These are phyloP conservation scores for Clistopyga incitator DNA, from an alignment of 2,888 invertebrate genomes.

Conservation along the genomic window DNA sequence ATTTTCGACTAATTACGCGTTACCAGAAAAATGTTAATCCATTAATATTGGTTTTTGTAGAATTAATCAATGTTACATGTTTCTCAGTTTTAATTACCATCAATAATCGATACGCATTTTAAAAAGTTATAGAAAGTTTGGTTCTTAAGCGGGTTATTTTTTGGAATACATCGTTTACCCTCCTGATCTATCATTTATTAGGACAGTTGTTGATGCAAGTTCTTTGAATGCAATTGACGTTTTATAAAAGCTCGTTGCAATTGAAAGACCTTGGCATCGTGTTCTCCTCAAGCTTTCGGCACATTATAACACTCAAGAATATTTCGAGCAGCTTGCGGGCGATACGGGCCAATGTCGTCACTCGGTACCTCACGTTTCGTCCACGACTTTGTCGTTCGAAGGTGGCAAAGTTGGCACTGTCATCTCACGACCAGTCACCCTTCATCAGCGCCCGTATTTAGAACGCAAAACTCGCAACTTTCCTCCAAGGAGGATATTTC, in stretches of 20 bases:
- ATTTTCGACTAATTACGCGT: conserved; percentile 2
- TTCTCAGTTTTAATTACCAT: neutral
- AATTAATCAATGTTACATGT: neutral
- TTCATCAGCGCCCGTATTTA: conserved; percentile 50
- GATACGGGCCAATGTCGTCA: conserved; percentile 42
- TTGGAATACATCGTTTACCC: neutral
- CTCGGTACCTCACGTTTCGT: conserved; percentile 7
- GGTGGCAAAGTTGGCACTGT: conserved; percentile 42
- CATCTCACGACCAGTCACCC: conserved; percentile 41
- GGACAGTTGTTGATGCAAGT: neutral
- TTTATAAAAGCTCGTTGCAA: conserved; percentile 1
- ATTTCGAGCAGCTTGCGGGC: conserved; percentile 39
- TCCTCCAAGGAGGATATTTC: conserved; percentile 14
- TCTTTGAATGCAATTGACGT: neutral
- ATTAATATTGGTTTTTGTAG: neutral
- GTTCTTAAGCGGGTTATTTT: neutral
- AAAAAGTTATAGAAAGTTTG: neutral
- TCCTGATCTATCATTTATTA: neutral
- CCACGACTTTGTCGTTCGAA: conserved; percentile 21
- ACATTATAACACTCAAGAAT: conserved; percentile 39
- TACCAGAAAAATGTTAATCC: neutral
- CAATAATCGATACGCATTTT: neutral
- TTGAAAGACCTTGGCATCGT: conserved; percentile 9
- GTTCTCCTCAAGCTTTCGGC: conserved; percentile 30
- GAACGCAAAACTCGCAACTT: conserved; percentile 10